phyloP scores from a whole-genome alignment of 2,797 vertebrate species.

The Pantherophis alleghaniensis region DNA sequence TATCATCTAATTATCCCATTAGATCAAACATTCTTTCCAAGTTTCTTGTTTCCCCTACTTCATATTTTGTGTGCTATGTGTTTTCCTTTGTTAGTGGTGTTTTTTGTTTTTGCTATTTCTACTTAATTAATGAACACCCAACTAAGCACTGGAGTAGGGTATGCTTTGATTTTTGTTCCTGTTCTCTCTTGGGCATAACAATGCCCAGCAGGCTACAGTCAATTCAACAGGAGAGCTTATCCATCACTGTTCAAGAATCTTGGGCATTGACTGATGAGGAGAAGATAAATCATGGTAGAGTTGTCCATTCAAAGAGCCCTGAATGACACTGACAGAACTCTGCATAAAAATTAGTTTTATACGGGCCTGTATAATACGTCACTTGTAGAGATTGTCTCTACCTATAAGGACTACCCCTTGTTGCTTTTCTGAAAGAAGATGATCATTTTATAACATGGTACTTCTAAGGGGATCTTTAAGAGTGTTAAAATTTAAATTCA shows the following conservation, averaged over 20 bases:
- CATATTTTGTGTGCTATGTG: not conserved
- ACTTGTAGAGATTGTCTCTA: constrained; percentile 65
- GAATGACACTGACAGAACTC: constrained; percentile 71
- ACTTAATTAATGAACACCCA: constrained; percentile 48
- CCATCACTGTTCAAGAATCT: constrained; percentile 73
- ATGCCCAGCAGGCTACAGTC: constrained; percentile 74
- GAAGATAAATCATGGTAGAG: constrained; percentile 76
- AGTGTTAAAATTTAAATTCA: constrained; percentile 66
- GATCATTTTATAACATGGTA: constrained; percentile 58
- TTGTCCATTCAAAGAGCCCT: constrained; percentile 72
- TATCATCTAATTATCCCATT: not conserved
- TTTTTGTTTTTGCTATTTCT: constrained; percentile 2
- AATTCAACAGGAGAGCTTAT: constrained; percentile 74
- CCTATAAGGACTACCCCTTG: constrained; percentile 58
- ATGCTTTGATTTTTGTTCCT: constrained; percentile 52
- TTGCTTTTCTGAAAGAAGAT: constrained; percentile 69
- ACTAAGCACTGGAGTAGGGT: constrained; percentile 53
- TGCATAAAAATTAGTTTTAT: constrained; percentile 73
- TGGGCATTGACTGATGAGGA: constrained; percentile 72
- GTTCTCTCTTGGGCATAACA: constrained; percentile 69
- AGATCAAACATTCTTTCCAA: not conserved
- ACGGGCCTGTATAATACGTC: constrained; percentile 69
- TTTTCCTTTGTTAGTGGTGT: not conserved
- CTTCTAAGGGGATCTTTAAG: constrained; percentile 54
- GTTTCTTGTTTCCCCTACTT: not conserved